Evolutionary conservation across 2,113 vertebrate species (phyloP), one percentile per base, ranked within the genome.

Genomic region (Pycnonotus jocosus): DNA sequence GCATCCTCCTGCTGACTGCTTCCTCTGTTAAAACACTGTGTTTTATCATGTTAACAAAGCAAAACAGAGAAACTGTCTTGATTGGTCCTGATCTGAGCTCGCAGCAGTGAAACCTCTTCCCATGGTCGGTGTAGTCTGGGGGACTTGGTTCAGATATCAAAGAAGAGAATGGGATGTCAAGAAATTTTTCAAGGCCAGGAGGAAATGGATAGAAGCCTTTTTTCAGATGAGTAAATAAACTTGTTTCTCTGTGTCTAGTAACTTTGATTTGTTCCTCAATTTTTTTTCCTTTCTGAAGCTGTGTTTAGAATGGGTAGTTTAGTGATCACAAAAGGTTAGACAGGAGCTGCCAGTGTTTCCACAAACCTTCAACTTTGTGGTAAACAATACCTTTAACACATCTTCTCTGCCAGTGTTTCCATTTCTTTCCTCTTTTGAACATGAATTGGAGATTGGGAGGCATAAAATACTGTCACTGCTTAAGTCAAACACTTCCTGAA

Each of bases 21-120:
- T 42, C 28, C 19, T 77, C 53, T 68, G 45, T 84, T 92, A 91
- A 93, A 93, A n/a, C 28, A 30, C 53, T 72, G 60, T 54, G 21
- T 88, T 93, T 92, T 64, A 62, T 80, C 47, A 74, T 0, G 1
- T 62, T 86, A 90, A 82, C 40, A 90, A 60, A 89, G 73, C 68
- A 88, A 95, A 82, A 66, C 21, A 81, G 30, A 56, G 38, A 86
- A 90, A 89, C 15, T 4, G 1, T 35, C 58, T 31, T 51, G 38
- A 58, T 79, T 8, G 1, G 0, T 35, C 53, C 38, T 60, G 48
- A 81, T 85, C 10, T 0, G 1, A 57, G 35, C 68, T 82, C 14
- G 3, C 27, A 83, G 60, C 25, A 37, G 15, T 44, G 54, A 86
- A 62, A 62, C 28, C 8, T 56, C 33, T 66, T 79, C 62, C 47